Percentiles rank a stretch among this genome's conserved stretches.
Evolutionary conservation across 2,888 invertebrate genomes (phyloP).

Genomic region (Zaprionus obscuricornis): DNA sequence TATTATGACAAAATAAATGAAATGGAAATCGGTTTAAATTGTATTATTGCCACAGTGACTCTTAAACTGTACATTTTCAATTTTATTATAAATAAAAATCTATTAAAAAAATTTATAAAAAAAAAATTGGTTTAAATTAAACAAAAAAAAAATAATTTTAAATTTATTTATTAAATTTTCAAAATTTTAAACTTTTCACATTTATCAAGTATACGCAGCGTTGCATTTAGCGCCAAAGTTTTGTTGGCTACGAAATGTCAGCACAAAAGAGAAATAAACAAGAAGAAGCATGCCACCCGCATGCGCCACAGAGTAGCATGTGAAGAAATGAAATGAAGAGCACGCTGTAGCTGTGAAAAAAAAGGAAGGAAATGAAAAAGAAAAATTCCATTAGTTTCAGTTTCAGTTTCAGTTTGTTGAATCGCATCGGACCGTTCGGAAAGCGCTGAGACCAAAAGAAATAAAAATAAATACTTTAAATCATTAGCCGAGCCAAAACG

Average conservation of each 20-base stretch:
- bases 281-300: constrained; percentile 34
- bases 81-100: too few species aligned
- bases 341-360: constrained; percentile 3
- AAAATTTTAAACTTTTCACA: not conserved
- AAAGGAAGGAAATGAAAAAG: constrained; percentile 4
- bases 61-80: too few species aligned
- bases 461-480: constrained; percentile 12
- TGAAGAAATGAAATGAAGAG: constrained; percentile 19
- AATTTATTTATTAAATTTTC: not conserved
- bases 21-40: too few species aligned
- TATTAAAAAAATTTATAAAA: not conserved
- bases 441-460: constrained; percentile 42
- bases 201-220: constrained; percentile 59
- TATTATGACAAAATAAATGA: too few species aligned
- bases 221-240: constrained; percentile 50
- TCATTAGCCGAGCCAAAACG: constrained; percentile 35
- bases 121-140: not conserved
- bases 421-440: constrained; percentile 71
- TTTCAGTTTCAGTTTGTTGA: constrained; percentile 71
- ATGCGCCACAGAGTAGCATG: constrained; percentile 37
- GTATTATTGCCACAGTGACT: too few species aligned
- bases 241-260: constrained; percentile 38
- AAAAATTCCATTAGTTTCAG: constrained; percentile 44
- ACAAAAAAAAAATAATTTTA: not conserved
- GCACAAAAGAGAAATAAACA: constrained; percentile 37